Evolutionary conservation across 2,888 invertebrate genomes (phyloP).

Genomic region (Hyles lineata): DNA sequence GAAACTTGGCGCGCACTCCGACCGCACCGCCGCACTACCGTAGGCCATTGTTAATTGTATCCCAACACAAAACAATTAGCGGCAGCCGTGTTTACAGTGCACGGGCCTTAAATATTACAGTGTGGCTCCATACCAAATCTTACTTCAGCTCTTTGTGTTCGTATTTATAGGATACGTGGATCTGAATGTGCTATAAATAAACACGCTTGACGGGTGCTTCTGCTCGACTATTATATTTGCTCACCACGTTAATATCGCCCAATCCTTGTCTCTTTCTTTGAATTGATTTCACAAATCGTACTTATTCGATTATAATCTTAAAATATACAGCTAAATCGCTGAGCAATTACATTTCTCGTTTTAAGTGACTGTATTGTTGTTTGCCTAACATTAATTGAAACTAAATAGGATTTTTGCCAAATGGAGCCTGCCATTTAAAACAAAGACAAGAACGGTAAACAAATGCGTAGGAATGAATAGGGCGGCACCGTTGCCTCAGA

Average conservation of each 20-base stretch:
- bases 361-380: background rate
- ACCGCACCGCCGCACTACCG: conserved; percentile 52
- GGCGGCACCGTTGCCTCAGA: conserved; percentile 58
- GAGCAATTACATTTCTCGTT: background rate
- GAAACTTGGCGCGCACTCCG: conserved; percentile 54
- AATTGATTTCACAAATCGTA: too few relatives aligned
- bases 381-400: conserved; percentile 15
- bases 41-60: conserved; percentile 64
- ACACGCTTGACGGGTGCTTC: background rate
- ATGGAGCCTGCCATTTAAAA: conserved; percentile 44
- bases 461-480: conserved; percentile 61
- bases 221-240: too few relatives aligned
- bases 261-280: too few relatives aligned
- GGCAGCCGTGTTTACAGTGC: conserved; percentile 48
- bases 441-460: conserved; percentile 53
- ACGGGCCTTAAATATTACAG: conserved; percentile 22
- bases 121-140: conserved; percentile 1
- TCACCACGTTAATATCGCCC: too few relatives aligned
- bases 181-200: background rate
- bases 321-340: background rate
- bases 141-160: background rate
- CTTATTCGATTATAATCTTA: too few relatives aligned
- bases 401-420: conserved; percentile 24
- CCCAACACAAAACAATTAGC: conserved; percentile 70
- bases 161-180: background rate